Percentiles rank a stretch among this genome's conserved stretches.
Evolutionary conservation across 1,140 invertebrate species (phyloP).

Genomic region (Calliphora vicina): DNA sequence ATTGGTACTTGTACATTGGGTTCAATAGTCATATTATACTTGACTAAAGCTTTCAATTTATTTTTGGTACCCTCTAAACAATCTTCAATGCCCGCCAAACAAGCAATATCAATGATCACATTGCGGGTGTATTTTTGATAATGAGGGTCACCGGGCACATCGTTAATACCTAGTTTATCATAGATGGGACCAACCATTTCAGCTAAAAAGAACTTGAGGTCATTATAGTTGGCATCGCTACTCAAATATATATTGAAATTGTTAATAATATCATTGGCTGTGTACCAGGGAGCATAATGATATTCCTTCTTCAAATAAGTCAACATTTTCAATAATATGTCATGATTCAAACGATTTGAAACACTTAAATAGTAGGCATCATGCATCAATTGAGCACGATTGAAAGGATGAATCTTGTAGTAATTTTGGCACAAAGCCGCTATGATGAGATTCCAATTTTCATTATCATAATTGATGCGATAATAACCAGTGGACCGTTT

Average conservation of each 20-base stretch:
- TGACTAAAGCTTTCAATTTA: constrained; percentile 58
- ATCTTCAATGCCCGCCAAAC: constrained; percentile 61
- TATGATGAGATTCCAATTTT: constrained; percentile 68
- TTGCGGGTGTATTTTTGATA: constrained; percentile 60
- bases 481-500: constrained; percentile 72
- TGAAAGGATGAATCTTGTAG: constrained; percentile 70
- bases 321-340: constrained; percentile 64
- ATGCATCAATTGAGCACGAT: constrained; percentile 80
- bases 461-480: constrained; percentile 69
- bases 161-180: constrained; percentile 59
- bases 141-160: constrained; percentile 56
- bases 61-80: constrained; percentile 63
- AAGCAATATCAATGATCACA: constrained; percentile 64
- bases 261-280: constrained; percentile 61
- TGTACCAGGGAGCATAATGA: constrained; percentile 70
- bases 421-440: constrained; percentile 62
- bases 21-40: constrained; percentile 54
- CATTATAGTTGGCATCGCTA: constrained; percentile 43
- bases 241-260: constrained; percentile 57
- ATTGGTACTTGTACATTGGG: constrained; percentile 62
- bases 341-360: constrained; percentile 65
- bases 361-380: constrained; percentile 75
- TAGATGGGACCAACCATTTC: constrained; percentile 57
- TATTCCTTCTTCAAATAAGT: constrained; percentile 68
- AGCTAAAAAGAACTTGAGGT: constrained; percentile 48